These are phyloP conservation scores for Stomatorhinus walkeri DNA, from an alignment of 2,797 vertebrate species.

Conservation along the genomic window DNA sequence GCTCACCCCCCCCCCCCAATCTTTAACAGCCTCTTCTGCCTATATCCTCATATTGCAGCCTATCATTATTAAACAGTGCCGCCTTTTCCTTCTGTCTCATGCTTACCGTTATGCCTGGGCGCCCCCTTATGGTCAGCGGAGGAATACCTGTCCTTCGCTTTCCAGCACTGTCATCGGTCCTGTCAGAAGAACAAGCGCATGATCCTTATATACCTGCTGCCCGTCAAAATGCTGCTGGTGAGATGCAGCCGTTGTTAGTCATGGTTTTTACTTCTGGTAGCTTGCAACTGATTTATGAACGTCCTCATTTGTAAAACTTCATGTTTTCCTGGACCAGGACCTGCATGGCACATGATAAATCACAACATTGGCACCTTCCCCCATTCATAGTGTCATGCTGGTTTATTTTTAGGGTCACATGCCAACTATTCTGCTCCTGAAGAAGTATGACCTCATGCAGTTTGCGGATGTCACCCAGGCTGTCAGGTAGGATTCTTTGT, in stretches of 20 bases:
- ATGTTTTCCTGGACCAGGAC: not conserved
- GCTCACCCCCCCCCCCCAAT: not conserved
- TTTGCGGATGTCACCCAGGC: conserved; percentile 86
- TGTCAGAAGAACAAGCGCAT: conserved; percentile 96
- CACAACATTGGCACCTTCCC: not conserved
- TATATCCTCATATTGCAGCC: not conserved
- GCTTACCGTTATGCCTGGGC: not conserved
- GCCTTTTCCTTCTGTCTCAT: not conserved
- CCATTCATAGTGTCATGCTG: not conserved
- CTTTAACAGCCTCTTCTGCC: not conserved
- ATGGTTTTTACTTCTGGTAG: not conserved
- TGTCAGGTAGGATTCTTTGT: conserved; percentile 68
- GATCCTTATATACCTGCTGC: conserved; percentile 91
- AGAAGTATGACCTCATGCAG: conserved; percentile 92
- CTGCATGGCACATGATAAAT: not conserved
- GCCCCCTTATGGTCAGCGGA: conserved; percentile 64
- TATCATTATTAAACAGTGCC: not conserved
- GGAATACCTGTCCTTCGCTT: conserved; percentile 86
- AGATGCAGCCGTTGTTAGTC: conserved; percentile 31
- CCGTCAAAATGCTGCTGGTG: conserved; percentile 94
- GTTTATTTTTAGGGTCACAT: conserved; percentile 80
- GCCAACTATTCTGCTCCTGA: conserved; percentile 84
- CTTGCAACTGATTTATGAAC: not conserved
- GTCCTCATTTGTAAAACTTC: not conserved
- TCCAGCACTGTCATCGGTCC: conserved; percentile 81